Evolutionary conservation across 1,140 invertebrate genomes (phyloP).

Genomic region (Drosophila asahinai): DNA sequence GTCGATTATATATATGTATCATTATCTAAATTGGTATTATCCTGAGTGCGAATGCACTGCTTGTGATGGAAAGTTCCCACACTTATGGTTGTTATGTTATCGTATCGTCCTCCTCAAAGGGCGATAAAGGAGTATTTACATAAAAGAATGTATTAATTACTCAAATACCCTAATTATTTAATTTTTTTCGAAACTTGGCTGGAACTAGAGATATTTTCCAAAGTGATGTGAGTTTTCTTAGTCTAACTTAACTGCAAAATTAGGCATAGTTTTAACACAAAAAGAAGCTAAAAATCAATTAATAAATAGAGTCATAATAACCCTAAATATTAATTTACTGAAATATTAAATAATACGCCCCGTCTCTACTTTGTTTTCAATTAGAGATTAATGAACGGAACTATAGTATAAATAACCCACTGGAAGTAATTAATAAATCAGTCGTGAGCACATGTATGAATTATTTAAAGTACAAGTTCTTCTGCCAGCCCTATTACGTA

Average conservation of each 20-base stretch:
- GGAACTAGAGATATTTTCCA: no score
- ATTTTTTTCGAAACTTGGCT: no score
- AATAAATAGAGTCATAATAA: no score
- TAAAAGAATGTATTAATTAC: no score
- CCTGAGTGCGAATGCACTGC: not conserved
- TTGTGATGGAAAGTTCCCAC: not conserved
- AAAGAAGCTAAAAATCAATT: not conserved
- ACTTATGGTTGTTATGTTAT: not conserved
- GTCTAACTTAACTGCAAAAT: no score
- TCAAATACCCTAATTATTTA: not conserved
- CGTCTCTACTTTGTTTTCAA: not conserved
- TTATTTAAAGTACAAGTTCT: not conserved
- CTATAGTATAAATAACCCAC: not conserved
- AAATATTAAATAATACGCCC: slow-evolving; percentile 15
- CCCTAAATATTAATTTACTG: no score
- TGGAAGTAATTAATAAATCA: not conserved
- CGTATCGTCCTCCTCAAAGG: not conserved
- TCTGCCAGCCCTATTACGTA: not conserved
- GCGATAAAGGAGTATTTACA: no score
- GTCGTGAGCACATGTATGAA: not conserved
- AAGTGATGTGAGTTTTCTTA: no score
- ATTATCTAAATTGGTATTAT: slow-evolving; percentile 13
- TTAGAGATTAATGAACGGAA: slow-evolving; percentile 4
- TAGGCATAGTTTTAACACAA: no score
- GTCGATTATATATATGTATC: not conserved